A percentile compares a stretch with the other conserved stretches of the same genome.
phyloP scores from a whole-genome alignment of 2,888 invertebrate genomes.

The Andrena flavipes region DNA sequence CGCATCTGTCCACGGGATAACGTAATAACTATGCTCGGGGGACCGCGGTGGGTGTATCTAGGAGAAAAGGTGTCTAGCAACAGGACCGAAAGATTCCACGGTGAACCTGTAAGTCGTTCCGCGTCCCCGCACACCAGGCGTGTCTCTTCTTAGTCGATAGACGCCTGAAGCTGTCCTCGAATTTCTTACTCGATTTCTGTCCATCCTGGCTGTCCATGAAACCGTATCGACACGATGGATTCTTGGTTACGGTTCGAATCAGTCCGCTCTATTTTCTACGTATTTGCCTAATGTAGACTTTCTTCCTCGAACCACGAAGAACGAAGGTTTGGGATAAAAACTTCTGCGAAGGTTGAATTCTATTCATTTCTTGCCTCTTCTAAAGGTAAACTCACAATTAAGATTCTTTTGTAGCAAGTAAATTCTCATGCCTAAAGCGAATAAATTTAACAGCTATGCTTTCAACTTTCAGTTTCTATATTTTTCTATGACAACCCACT shows the following conservation, averaged over 20 bases:
- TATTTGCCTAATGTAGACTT: constrained; percentile 31
- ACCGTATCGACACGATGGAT: constrained; percentile 47
- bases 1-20: constrained; percentile 67
- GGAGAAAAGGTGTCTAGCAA: constrained; percentile 67
- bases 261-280: constrained; percentile 17
- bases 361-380: too few species aligned
- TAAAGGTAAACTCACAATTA: too few species aligned
- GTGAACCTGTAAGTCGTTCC: constrained; percentile 82
- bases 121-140: constrained; percentile 84
- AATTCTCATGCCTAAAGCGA: too few species aligned
- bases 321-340: neutral
- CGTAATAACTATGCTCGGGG: constrained; percentile 52
- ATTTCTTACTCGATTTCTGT: constrained; percentile 59
- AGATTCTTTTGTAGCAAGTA: too few species aligned
- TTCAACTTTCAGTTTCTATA: too few species aligned
- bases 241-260: constrained; percentile 49
- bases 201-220: constrained; percentile 52
- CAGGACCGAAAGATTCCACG: constrained; percentile 69
- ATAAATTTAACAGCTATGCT: too few species aligned
- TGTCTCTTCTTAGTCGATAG: constrained; percentile 72
- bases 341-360: neutral
- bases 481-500: too few species aligned
- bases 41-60: constrained; percentile 74
- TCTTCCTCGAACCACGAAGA: neutral
- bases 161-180: constrained; percentile 59